Percentiles rank a stretch among this genome's conserved stretches.
Conservation (phyloP, 2,888 invertebrate genomes). For the Steinernema carpocapsae region DNA sequence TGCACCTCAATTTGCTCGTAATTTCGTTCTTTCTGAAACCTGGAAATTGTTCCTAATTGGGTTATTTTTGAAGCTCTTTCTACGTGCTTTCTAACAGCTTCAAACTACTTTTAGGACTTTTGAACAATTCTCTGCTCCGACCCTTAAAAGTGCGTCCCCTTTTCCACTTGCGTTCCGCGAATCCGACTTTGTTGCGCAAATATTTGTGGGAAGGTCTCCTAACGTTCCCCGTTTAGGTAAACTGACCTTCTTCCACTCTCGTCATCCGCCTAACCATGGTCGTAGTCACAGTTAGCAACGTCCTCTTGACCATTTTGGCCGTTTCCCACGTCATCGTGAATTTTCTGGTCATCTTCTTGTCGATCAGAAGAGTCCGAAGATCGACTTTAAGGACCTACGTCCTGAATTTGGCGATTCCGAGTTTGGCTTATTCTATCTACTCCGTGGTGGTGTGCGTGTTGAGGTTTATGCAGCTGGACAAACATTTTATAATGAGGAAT, state of each 20-base stretch:
- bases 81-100: no score
- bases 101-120: no score
- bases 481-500: not conserved
- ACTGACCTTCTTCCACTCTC: not conserved
- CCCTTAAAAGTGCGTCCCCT: no score
- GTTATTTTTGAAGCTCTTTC: no score
- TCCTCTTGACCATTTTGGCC: not conserved
- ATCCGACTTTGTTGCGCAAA: no score
- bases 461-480: not conserved
- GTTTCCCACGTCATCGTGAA: conserved; percentile 21
- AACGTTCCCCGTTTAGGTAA: no score
- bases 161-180: no score
- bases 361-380: not conserved
- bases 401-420: not conserved
- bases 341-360: conserved; percentile 12
- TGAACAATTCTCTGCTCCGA: no score
- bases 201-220: no score
- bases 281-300: not conserved
- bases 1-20: no score
- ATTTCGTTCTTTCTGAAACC: no score
- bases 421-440: not conserved
- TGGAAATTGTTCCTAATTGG: no score
- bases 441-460: not conserved
- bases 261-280: not conserved
- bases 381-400: conserved; percentile 5